A percentile compares a stretch with the other conserved stretches of the same genome.
phyloP scores from a whole-genome alignment of 1,140 invertebrate genomes.

The Aphelinus certus region DNA sequence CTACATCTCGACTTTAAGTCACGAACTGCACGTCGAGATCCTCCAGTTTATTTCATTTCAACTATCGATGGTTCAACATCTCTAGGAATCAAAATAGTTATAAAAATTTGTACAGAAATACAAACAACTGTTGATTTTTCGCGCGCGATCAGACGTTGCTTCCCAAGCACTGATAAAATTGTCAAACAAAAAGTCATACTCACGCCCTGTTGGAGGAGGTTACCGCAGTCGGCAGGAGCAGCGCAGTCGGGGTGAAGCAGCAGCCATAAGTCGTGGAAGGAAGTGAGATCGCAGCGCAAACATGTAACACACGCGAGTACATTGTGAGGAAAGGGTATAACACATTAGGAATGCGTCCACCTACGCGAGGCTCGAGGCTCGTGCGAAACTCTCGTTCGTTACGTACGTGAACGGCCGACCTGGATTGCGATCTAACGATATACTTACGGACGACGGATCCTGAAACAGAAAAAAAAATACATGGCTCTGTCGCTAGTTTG shows the following conservation, averaged over 20 bases:
- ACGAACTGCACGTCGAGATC: no score
- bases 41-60: no score
- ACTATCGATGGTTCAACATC: no score
- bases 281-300: not conserved
- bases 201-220: constrained; percentile 48
- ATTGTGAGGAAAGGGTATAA: constrained; percentile 26
- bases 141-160: no score
- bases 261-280: constrained; percentile 16
- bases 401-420: constrained; percentile 2
- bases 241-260: not conserved
- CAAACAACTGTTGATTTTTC: no score
- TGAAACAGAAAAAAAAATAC: constrained; percentile 60
- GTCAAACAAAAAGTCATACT: constrained; percentile 43
- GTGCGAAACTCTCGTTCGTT: constrained; percentile 45
- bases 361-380: constrained; percentile 37
- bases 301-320: constrained; percentile 30
- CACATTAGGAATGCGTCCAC: constrained; percentile 48
- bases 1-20: no score
- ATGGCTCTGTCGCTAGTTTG: not conserved
- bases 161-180: not conserved
- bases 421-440: not conserved
- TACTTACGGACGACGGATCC: constrained; percentile 68
- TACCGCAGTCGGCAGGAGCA: constrained; percentile 11
- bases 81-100: not conserved
- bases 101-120: no score